Conservation (phyloP, 2,888 invertebrate species). For the Brenthis ino region DNA sequence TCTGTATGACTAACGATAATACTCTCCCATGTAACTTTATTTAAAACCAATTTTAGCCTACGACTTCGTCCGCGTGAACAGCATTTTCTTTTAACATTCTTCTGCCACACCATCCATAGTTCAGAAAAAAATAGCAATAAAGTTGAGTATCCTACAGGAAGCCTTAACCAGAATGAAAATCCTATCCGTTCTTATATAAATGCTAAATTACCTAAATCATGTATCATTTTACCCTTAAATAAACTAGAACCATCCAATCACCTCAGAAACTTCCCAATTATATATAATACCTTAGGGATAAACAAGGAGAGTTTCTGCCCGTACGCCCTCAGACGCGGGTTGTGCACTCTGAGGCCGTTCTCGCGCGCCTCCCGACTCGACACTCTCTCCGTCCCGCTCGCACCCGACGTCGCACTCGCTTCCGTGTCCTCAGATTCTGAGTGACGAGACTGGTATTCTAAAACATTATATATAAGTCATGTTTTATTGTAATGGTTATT, state of each 20-base stretch:
- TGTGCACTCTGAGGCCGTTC: conserved; percentile 61
- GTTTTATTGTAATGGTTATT: not conserved
- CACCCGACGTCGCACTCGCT: not conserved
- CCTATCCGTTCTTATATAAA: not conserved
- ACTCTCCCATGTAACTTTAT: too few relatives aligned
- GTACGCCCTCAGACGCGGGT: conserved; percentile 68
- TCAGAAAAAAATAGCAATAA: too few relatives aligned
- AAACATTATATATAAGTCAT: conserved; percentile 8
- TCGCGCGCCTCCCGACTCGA: conserved; percentile 45
- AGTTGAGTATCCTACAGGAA: too few relatives aligned
- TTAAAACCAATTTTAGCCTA: too few relatives aligned
- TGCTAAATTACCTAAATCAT: not conserved
- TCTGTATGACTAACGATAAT: too few relatives aligned
- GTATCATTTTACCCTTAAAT: not conserved
- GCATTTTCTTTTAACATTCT: too few relatives aligned
- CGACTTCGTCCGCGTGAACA: too few relatives aligned
- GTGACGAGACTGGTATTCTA: conserved; percentile 32
- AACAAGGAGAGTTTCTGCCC: conserved; percentile 74
- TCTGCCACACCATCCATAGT: too few relatives aligned
- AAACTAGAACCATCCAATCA: too few relatives aligned
- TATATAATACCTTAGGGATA: conserved; percentile 72
- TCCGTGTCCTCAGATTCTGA: conserved; percentile 24
- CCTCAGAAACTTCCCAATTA: too few relatives aligned
- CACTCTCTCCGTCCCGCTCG: conserved; percentile 37
- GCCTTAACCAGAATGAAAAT: too few relatives aligned